A percentile compares a stretch with the other conserved stretches of the same genome.
Evolutionary conservation across 2,797 vertebrate genomes (phyloP).

Genomic region (Esox lucius): DNA sequence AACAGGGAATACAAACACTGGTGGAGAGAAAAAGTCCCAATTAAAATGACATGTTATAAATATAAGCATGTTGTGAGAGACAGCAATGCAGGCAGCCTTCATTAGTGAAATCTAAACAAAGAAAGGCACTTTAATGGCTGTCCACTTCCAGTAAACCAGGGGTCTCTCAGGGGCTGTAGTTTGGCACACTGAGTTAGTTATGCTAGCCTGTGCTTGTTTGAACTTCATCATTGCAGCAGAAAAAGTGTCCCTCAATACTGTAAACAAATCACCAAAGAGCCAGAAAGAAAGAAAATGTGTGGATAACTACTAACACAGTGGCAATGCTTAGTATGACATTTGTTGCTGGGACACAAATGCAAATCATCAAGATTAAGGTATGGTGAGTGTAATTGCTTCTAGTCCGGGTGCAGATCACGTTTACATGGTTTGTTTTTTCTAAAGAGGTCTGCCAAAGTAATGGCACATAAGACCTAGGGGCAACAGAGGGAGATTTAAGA

Average conservation of each 20-base stretch:
- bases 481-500: neutral
- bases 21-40: slow-evolving; percentile 38
- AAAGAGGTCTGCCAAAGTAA: slow-evolving; percentile 14
- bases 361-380: slow-evolving; percentile 28
- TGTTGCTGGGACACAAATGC: slow-evolving; percentile 35
- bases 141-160: slow-evolving; percentile 37
- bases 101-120: slow-evolving; percentile 47
- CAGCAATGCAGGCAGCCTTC: slow-evolving; percentile 15
- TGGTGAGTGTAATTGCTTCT: slow-evolving; percentile 13
- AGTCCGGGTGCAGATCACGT: slow-evolving; percentile 44
- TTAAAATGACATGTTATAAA: slow-evolving; percentile 48
- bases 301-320: slow-evolving; percentile 46
- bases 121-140: slow-evolving; percentile 43
- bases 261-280: slow-evolving; percentile 37
- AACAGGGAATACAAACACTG: slow-evolving; percentile 27
- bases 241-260: slow-evolving; percentile 7
- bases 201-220: slow-evolving; percentile 28
- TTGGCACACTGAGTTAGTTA: slow-evolving; percentile 30
- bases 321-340: slow-evolving; percentile 34
- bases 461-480: slow-evolving; percentile 12
- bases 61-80: slow-evolving; percentile 36
- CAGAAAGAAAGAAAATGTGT: slow-evolving; percentile 34
- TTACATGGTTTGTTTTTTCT: slow-evolving; percentile 34
- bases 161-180: slow-evolving; percentile 15
- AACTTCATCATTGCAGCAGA: slow-evolving; percentile 30